Base-by-base conservation (phyloP, 2,113 vertebrate genomes). In the Odobenus rosmarus region DNA sequence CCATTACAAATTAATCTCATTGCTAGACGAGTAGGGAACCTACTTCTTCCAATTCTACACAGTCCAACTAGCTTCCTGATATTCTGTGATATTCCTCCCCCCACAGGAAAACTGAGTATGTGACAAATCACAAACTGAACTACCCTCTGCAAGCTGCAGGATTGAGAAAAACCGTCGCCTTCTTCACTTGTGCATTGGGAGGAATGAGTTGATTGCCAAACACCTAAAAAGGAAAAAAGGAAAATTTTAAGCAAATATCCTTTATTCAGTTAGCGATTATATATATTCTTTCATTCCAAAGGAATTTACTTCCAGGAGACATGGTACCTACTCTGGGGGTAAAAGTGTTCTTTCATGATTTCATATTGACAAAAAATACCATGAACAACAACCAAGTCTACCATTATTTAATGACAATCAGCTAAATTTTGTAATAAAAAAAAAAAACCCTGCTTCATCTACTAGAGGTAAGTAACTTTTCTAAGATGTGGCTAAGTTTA, bases 111-210 rank as follows among this genome's bases (percentile, higher is more conserved):
- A 33, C 11, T 0, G 23, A 94, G 14, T 12, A 23, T 3, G 9
- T 14, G 74, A 61, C 23, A 69, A 55, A 55, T 28, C 59, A 71
- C n/a, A 42, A 19, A 55, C 55, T 42, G 57, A 51, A 94, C 98
- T 98, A 99, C 99, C 99, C 99, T 96, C 98, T 99, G 98, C 99
- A 99, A 93, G 99, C 99, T 90, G 99, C 99, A 81, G 99, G 99
- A 84, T 99, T 99, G 93, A 99, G 99, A 96, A 99, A 99, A 39
- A 99, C 99, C 0, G 99, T 99, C 72, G 99, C 99, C 97, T 99
- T 99, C 98, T 99, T 99, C 96, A 99, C 7, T 11, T 98, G 98
- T 61, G 99, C 98, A 71, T 98, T 99, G 16, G 99, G 99, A 71
- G 98, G 98, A 71, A 99, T 99, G 71, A 99, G 98, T 90, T 99